Conservation (phyloP, 2,797 vertebrate genomes). For the Enteromius paludinosus region DNA sequence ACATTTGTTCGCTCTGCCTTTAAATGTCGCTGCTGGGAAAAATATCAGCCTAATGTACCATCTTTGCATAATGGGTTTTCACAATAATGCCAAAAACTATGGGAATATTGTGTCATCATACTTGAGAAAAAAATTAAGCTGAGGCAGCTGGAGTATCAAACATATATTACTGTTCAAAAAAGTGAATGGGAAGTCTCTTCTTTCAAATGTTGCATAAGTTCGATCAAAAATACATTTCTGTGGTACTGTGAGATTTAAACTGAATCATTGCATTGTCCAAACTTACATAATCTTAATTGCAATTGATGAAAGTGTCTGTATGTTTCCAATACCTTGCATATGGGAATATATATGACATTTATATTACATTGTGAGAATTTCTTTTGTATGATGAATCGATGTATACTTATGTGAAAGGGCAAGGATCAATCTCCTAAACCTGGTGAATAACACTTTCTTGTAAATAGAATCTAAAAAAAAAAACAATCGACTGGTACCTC, state of each 20-base stretch:
- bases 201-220: background rate
- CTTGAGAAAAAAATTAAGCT: background rate
- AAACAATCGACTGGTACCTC: background rate
- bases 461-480: background rate
- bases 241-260: background rate
- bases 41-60: background rate
- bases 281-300: background rate
- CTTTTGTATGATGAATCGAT: background rate
- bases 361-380: background rate
- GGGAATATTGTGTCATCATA: background rate
- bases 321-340: background rate
- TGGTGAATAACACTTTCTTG: background rate
- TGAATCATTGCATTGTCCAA: background rate
- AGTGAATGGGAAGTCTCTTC: background rate
- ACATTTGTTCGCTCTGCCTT: slow-evolving; percentile 15
- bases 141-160: background rate
- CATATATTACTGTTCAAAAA: background rate
- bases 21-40: background rate
- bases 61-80: slow-evolving; percentile 5
- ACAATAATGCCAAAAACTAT: background rate
- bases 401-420: background rate
- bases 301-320: background rate
- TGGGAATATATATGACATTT: background rate
- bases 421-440: background rate
- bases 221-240: background rate